Base-by-base conservation (phyloP, 35 echinoderm and acorn worm species). In the Ptychodera flava region DNA sequence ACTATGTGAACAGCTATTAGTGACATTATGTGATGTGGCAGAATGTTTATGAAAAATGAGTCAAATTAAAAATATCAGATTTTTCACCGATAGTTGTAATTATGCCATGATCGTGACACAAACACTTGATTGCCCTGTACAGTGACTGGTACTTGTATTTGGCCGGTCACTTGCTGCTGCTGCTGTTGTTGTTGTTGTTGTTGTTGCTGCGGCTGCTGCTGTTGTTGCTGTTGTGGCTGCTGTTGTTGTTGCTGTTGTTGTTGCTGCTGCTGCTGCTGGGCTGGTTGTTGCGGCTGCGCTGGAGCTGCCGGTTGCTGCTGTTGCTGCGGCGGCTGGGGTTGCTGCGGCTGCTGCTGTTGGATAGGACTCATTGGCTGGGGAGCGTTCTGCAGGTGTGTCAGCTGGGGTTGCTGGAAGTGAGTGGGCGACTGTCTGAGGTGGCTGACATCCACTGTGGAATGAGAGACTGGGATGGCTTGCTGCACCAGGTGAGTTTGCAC, bases 191-290 rank as follows among this genome's bases (percentile, higher is more conserved):
- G n/a, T n/a, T n/a, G n/a, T n/a, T n/a, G n/a, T n/a, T n/a, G n/a
- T n/a, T n/a, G n/a, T n/a, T n/a, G n/a, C n/a, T n/a, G n/a, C n/a
- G n/a, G n/a, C n/a, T n/a, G n/a, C n/a, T n/a, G n/a, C n/a, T n/a
- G n/a, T n/a, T n/a, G 86, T 0, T 87, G 86, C 32, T 92, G 94
- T 0, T 89, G 84, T 15, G 81, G 85, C 28, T 91, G 92, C 16
- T 93, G 88, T 30, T 64, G 45, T 64, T 64, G 45, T 64, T 64
- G 45, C 22, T 64, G 45, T 64, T 64, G 45, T 64, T 64, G 45
- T 64, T 64, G 45, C 22, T 64, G 45, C 22, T 64, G 45, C 45
- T 64, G 45, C 45, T 64, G 45, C 45, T 64, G 45, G 6, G 6
- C 6, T 64, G 6, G 45, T 64, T 64, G 45, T 64, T 64, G 45